Evolutionary conservation across 2,797 vertebrate genomes (phyloP).

Genomic region (Liasis olivaceus): DNA sequence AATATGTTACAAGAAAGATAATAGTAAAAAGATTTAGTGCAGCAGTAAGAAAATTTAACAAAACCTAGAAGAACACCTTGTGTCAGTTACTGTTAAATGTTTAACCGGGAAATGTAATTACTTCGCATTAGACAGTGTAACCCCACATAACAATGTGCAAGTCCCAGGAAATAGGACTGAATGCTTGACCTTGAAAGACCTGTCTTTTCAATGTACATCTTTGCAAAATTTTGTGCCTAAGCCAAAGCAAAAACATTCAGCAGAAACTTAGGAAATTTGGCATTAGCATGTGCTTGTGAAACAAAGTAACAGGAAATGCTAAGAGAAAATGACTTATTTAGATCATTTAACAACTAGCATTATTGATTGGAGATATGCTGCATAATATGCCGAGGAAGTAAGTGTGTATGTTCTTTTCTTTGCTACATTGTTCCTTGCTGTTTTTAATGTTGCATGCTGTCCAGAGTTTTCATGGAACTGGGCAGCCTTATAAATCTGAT

Average conservation of each 20-base stretch:
- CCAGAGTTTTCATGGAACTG: no score
- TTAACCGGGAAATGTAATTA: constrained; percentile 16
- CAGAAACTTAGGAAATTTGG: background rate
- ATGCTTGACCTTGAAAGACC: background rate
- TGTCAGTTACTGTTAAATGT: constrained; percentile 25
- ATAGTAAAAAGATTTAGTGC: constrained; percentile 56
- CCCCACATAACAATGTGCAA: background rate
- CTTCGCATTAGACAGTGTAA: background rate
- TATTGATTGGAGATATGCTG: no score
- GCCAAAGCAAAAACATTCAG: background rate
- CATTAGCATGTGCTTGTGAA: background rate
- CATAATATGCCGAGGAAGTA: no score
- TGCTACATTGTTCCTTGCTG: no score
- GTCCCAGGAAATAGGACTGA: background rate
- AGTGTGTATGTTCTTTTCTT: no score
- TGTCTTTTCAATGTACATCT: background rate
- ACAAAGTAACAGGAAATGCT: no score
- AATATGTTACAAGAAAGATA: constrained; percentile 59
- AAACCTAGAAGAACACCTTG: background rate
- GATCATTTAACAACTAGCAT: no score
- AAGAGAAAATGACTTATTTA: background rate
- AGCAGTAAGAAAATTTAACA: constrained; percentile 51
- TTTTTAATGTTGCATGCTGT: no score
- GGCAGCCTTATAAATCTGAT: no score
- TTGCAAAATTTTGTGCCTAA: background rate